phyloP scores from a whole-genome alignment of 2,888 invertebrate genomes.

The Latheticus oryzae region DNA sequence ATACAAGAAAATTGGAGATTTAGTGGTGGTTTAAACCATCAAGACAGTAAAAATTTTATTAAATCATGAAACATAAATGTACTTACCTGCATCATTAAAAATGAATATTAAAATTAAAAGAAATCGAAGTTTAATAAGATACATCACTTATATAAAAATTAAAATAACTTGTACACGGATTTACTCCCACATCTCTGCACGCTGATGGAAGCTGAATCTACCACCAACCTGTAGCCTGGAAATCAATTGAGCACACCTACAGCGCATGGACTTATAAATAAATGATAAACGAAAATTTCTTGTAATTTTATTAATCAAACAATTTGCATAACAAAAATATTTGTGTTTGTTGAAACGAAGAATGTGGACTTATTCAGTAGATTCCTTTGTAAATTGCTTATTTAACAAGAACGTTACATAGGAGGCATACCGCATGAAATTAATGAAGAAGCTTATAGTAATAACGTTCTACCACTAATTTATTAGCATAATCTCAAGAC shows the following conservation, averaged over 20 bases:
- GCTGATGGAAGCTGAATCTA: slow-evolving; percentile 23
- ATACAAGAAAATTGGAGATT: too few relatives aligned
- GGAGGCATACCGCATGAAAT: slow-evolving; percentile 17
- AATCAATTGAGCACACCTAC: slow-evolving; percentile 33
- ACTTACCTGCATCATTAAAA: slow-evolving; percentile 4
- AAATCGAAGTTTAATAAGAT: slow-evolving; percentile 3
- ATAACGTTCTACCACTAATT: slow-evolving; percentile 21
- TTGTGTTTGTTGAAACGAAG: too few relatives aligned
- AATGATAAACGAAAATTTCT: slow-evolving; percentile 16
- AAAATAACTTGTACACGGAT: slow-evolving; percentile 3
- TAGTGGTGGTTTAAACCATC: too few relatives aligned
- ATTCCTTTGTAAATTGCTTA: slow-evolving; percentile 6
- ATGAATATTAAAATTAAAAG: background rate
- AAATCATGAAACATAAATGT: too few relatives aligned
- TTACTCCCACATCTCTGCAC: slow-evolving; percentile 22
- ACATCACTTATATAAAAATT: slow-evolving; percentile 22
- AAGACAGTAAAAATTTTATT: too few relatives aligned
- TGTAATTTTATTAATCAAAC: slow-evolving; percentile 1
- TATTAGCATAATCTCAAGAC: slow-evolving; percentile 28
- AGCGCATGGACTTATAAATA: slow-evolving; percentile 34
- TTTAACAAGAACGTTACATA: slow-evolving; percentile 1
- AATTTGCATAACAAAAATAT: too few relatives aligned
- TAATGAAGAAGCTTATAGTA: slow-evolving; percentile 32
- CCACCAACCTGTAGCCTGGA: slow-evolving; percentile 31
- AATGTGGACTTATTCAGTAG: background rate